Percentiles rank a stretch among this genome's conserved stretches.
Evolutionary conservation across 2,888 invertebrate species (phyloP).

Genomic region (Myopa tessellatipennis): DNA sequence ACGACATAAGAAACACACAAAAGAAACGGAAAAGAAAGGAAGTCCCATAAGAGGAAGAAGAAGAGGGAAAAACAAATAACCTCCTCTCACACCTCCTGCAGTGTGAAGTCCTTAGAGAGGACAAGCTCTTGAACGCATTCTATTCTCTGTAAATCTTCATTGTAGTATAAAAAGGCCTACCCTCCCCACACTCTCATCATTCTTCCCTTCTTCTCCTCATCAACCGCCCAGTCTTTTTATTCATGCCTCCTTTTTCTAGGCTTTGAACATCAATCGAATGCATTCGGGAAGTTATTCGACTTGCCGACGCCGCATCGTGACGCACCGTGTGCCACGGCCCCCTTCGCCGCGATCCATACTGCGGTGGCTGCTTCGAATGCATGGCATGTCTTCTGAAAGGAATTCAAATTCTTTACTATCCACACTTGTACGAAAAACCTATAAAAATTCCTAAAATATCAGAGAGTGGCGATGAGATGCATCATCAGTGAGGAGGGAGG

Average conservation of each 20-base stretch:
- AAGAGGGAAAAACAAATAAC: background rate
- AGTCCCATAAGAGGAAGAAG: background rate
- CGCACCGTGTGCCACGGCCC: background rate
- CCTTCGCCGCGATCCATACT: background rate
- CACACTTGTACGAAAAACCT: constrained; percentile 20
- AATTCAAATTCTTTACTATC: constrained; percentile 17
- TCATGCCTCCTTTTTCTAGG: background rate
- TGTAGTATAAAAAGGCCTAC: background rate
- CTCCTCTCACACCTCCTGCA: background rate
- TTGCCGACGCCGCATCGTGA: background rate
- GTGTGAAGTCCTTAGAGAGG: background rate
- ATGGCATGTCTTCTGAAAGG: constrained; percentile 15
- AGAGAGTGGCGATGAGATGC: background rate
- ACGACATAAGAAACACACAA: background rate
- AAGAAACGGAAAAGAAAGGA: background rate
- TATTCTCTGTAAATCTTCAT: background rate
- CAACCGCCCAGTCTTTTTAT: background rate
- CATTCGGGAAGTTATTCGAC: constrained; percentile 20
- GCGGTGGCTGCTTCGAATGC: constrained; percentile 11
- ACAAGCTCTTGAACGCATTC: background rate
- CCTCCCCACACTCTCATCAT: background rate
- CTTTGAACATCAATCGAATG: constrained; percentile 32
- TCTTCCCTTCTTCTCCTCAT: background rate
- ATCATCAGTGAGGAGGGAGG: background rate
- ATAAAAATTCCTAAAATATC: constrained; percentile 18